Evolutionary conservation across 2,888 invertebrate species (phyloP), one percentile per base, ranked within the genome.

Genomic region (Blera fallax): DNA sequence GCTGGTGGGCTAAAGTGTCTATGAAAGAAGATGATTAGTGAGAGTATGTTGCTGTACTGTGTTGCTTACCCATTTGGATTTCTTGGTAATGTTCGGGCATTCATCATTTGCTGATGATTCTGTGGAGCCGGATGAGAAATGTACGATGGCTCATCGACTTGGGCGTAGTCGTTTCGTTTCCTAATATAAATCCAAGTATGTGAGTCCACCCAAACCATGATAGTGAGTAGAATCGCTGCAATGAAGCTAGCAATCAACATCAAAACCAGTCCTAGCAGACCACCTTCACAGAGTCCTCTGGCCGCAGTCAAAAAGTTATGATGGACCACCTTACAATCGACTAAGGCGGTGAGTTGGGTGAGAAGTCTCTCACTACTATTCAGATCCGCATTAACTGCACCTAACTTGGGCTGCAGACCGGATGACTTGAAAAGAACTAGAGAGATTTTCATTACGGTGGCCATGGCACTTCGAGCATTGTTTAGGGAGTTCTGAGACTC

Each of bases 161-260:
- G 96, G 81, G 95, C 95, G 89, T 96, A 96, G 90, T 95, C 95
- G 62, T 94, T 93, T 95, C 98, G 96, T 95, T 93, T 97, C 90
- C 97, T 95, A 88, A 98, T 98, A 91, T 98, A 98, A 91, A 98
- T 98, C 98, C 98, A 98, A 7, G 98, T 98, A 90, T 98, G 98
- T 3, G 98, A 98, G 91, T 98, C 98, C 69, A 98, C 96, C 94
- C 98, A 97, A 64, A 98, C 98, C 88, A 98, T 95, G 32, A 98
- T 95, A 0, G 98, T 98, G 91, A 98, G 95, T 88, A 98, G 94
- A 87, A 98, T 94, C 10, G 98, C 98, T 34, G 98, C 96, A 43
- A 96, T 95, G 43, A 97, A 94, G 81, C 98, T 96, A 32, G 98
- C 97, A 79, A 97, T 93, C 88, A 98, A 93, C 94, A 98, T 97